Percentiles rank a stretch among this genome's conserved stretches.
phyloP scores from a whole-genome alignment of 2,113 vertebrate species.

The Nyctereutes procyonoides region DNA sequence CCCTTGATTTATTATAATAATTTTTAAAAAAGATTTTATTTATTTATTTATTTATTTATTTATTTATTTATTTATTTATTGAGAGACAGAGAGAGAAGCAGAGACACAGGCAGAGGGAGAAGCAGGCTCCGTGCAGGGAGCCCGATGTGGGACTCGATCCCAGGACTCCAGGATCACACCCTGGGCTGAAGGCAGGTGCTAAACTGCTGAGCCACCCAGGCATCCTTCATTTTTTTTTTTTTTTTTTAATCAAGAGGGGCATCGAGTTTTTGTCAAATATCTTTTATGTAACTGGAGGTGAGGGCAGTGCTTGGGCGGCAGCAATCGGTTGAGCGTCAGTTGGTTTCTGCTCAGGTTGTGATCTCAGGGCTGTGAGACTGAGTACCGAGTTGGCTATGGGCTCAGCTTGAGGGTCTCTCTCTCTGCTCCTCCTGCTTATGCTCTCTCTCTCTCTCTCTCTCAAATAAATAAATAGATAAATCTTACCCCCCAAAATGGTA shows the following conservation, averaged over 20 bases:
- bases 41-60: too few species aligned
- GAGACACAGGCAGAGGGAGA: too few species aligned
- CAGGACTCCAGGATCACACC: too few species aligned
- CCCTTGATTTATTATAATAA: background rate
- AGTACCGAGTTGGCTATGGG: background rate
- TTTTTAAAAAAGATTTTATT: too few species aligned
- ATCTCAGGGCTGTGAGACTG: background rate
- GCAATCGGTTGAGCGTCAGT: too few species aligned
- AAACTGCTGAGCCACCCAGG: too few species aligned
- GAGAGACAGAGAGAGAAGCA: too few species aligned
- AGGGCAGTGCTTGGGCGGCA: background rate
- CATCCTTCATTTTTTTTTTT: background rate
- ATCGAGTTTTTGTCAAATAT: constrained; percentile 27
- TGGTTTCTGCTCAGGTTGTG: background rate
- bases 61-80: too few species aligned
- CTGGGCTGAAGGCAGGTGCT: too few species aligned
- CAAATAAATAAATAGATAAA: background rate
- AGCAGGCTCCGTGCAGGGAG: too few species aligned
- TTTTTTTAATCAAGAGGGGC: background rate
- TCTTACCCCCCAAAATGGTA: too few species aligned
- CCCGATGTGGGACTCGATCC: too few species aligned
- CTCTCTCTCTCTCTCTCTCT: background rate
- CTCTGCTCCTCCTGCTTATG: background rate
- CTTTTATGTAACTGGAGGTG: background rate
- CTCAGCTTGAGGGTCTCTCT: background rate